These are phyloP conservation scores for Leguminivora glycinivorella DNA, from an alignment of 1,140 invertebrate genomes.

Conservation along the genomic window DNA sequence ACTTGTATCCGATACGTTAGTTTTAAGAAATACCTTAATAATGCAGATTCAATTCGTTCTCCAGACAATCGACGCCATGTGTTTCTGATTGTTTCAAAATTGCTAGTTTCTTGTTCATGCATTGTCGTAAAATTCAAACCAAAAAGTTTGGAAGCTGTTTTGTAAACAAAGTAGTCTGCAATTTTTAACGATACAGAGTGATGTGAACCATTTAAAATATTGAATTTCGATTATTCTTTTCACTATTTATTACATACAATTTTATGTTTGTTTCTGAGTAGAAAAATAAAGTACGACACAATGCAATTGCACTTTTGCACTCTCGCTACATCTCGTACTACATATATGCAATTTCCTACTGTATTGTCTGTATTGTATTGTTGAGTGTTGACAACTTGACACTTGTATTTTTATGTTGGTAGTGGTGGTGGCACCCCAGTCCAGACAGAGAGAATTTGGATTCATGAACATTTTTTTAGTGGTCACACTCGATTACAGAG, in stretches of 20 bases:
- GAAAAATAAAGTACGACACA: neutral
- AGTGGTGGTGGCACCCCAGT: too few relatives aligned
- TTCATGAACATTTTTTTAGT: too few relatives aligned
- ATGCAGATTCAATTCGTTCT: constrained; percentile 50
- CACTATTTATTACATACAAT: neutral
- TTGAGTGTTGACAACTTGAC: neutral
- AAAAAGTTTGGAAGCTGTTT: constrained; percentile 54
- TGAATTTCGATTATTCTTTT: neutral
- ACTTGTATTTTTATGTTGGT: neutral
- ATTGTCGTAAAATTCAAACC: constrained; percentile 51
- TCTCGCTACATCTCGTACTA: neutral
- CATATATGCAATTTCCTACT: constrained; percentile 15
- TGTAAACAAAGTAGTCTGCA: constrained; percentile 18
- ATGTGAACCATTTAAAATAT: neutral
- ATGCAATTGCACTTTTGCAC: neutral
- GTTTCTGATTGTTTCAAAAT: constrained; percentile 67
- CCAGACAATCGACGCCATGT: constrained; percentile 68
- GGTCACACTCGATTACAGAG: too few relatives aligned
- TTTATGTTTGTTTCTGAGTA: constrained; percentile 1
- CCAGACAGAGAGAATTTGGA: too few relatives aligned
- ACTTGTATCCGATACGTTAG: neutral
- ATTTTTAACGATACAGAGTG: neutral
- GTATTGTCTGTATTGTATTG: too few relatives aligned
- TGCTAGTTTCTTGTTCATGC: constrained; percentile 59
- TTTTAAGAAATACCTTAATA: constrained; percentile 49